Evolutionary conservation across 2,888 invertebrate genomes (phyloP), one percentile per base, ranked within the genome.

Genomic region (Pandemis heparana): DNA sequence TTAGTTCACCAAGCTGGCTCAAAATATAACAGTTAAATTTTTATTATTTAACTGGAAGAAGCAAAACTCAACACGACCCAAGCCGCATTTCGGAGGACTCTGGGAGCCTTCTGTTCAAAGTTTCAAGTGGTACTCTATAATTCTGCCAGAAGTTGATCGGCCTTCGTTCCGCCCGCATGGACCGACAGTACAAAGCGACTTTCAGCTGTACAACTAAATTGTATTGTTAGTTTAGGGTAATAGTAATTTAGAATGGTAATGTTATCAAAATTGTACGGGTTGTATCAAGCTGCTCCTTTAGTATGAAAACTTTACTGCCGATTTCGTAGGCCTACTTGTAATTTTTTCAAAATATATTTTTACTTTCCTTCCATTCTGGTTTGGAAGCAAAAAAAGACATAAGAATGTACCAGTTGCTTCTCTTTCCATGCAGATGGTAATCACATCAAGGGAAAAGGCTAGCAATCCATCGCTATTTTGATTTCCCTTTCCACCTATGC

Each of bases 101-200:
- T 23, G n/a, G 38, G 51, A 51, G 64, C 8, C 4, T 16, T 16
- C 38, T 60, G 60, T 60, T 38, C 38, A 65, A 62, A 62, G 51
- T 65, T 65, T 48, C 32, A 51, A 65, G 32, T 23, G 48, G 32
- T n/a, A 48, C 64, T 65, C 6, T 65, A 51, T 65, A 39, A 51
- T 32, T 7, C n/a, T 65, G 38, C 9, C 38, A n/a, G 10, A 12
- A 38, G n/a, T 43, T 32, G 63, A 63, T 63, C 18, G 62, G 18
- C 62, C 41, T 63, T 63, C 18, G 18, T 3, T 18, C 43, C 18
- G 48, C 51, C 65, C 65, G 48, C 51, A 65, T 38, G 12, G 38
- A 48, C 38, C 51, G 5, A 32, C 39, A 14, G 46, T 14, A 38
- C 65, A 65, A 65, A 51, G 38, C 16, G 48, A 7, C 38, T 65